Conservation (phyloP, 2,113 vertebrate species). For the Phainopepla nitens region DNA sequence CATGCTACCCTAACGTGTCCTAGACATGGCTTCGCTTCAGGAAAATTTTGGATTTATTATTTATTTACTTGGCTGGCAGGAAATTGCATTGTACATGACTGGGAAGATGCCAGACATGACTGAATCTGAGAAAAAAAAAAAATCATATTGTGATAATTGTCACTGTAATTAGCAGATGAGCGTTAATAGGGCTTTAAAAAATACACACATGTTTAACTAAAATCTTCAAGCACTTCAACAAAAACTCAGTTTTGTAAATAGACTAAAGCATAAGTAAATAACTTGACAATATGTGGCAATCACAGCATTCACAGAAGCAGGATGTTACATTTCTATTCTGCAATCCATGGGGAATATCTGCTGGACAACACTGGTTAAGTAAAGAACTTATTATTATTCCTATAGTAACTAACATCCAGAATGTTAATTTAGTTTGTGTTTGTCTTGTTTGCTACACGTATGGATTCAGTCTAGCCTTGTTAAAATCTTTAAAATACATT, state of each 20-base stretch:
- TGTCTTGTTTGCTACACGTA: rapidly evolving
- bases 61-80: background rate
- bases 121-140: background rate
- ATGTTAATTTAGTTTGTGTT: background rate
- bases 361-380: background rate
- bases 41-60: background rate
- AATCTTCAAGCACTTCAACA: background rate
- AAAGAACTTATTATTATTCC: background rate
- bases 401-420: background rate
- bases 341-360: background rate
- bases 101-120: background rate
- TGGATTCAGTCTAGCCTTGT: background rate
- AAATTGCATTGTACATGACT: rapidly evolving
- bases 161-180: background rate
- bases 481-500: background rate
- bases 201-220: background rate
- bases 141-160: background rate
- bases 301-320: background rate
- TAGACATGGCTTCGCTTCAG: background rate
- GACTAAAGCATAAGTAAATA: background rate
- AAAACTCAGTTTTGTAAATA: background rate
- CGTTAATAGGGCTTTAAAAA: background rate
- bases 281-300: background rate
- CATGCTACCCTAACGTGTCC: background rate
- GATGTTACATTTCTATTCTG: background rate